These are phyloP conservation scores for Drosophila parabipectinata DNA, from an alignment of 1,140 invertebrate genomes.

Conservation along the genomic window DNA sequence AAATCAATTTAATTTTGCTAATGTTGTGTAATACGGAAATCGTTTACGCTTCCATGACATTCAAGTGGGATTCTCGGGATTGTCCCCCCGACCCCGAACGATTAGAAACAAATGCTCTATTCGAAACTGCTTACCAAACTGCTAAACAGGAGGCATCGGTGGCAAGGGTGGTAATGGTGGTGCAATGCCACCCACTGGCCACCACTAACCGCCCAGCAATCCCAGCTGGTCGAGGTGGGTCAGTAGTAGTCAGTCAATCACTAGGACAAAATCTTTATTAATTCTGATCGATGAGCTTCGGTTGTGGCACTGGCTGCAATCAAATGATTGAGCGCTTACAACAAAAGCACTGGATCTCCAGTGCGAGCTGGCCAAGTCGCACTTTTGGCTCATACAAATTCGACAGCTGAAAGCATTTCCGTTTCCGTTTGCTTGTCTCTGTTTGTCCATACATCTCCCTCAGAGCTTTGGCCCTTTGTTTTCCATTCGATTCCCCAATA, in stretches of 20 bases:
- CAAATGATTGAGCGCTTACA: constrained; percentile 79
- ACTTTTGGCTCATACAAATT: constrained; percentile 71
- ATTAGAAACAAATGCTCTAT: constrained; percentile 77
- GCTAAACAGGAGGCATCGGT: constrained; percentile 2
- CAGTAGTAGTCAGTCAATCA: constrained; percentile 47
- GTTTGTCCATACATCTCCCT: constrained; percentile 67
- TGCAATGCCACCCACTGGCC: background rate
- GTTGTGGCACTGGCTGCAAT: constrained; percentile 72
- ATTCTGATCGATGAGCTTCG: constrained; percentile 83
- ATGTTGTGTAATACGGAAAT: constrained; percentile 72
- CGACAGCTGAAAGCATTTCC: constrained; percentile 81
- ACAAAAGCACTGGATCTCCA: constrained; percentile 44
- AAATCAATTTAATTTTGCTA: constrained; percentile 82
- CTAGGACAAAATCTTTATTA: constrained; percentile 83
- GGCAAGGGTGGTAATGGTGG: background rate
- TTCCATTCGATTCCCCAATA: background rate
- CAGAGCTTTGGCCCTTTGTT: constrained; percentile 25
- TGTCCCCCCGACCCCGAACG: constrained; percentile 1
- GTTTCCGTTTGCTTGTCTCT: constrained; percentile 80
- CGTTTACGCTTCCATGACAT: constrained; percentile 58
- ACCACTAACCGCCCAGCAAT: background rate
- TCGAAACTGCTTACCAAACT: constrained; percentile 39
- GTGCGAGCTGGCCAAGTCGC: constrained; percentile 24
- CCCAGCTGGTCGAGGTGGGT: constrained; percentile 48
- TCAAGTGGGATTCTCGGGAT: constrained; percentile 35